Evolutionary conservation across 2,888 invertebrate species (phyloP).

Genomic region (Leucophora obtusa): DNA sequence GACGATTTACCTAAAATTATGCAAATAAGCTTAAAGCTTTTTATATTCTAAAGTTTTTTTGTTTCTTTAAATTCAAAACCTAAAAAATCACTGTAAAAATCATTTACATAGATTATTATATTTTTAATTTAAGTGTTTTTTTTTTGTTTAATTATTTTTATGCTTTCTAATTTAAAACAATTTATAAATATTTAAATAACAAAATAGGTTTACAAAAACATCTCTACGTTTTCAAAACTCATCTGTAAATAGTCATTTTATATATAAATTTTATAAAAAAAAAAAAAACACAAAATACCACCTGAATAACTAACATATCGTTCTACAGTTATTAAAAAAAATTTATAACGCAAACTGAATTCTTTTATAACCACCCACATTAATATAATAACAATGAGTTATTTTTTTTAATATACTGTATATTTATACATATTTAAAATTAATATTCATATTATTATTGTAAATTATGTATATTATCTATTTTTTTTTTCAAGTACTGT

Average conservation of each 20-base stretch:
- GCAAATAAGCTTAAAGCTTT: background rate
- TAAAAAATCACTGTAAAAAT: background rate
- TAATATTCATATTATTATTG: constrained; percentile 6
- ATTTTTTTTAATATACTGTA: constrained; percentile 6
- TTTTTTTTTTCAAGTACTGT: background rate
- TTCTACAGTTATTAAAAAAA: constrained; percentile 13
- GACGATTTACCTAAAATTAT: background rate
- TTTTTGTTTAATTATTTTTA: constrained; percentile 65
- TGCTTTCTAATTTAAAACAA: constrained; percentile 49
- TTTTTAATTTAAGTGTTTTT: constrained; percentile 72
- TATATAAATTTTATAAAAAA: constrained; percentile 31
- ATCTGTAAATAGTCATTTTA: constrained; percentile 62
- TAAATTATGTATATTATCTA: background rate
- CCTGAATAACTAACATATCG: constrained; percentile 1
- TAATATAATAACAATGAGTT: background rate
- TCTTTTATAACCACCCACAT: constrained; percentile 5
- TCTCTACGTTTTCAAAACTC: constrained; percentile 41
- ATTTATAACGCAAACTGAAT: background rate
- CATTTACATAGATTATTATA: background rate
- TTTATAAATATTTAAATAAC: constrained; percentile 35
- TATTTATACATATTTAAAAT: constrained; percentile 6
- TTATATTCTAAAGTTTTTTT: background rate
- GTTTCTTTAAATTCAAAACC: constrained; percentile 7
- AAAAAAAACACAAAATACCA: constrained; percentile 23
- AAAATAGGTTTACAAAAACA: constrained; percentile 29